Evolutionary conservation across 2,797 vertebrate species (phyloP), one percentile per base, ranked within the genome.

Genomic region (Pangasius macronema): DNA sequence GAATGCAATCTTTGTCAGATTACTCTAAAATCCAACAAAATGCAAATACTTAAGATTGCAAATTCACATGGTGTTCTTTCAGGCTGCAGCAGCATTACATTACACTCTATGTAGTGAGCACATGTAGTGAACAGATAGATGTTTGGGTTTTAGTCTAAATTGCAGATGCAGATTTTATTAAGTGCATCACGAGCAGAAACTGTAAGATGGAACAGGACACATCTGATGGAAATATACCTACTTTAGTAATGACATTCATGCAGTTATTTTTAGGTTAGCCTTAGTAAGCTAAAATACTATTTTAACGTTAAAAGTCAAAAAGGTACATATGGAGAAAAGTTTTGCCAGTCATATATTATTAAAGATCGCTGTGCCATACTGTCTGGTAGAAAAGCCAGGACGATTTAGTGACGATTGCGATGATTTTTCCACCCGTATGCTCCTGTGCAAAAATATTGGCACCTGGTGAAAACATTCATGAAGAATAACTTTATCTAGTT

Each of bases 401-500:
- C 0, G 10, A 55, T 59, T 80, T 51, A 57, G 3, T 3, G 1
- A 11, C 0, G 77, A 36, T 5, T 76, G 27, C 6, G 14, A 59
- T 24, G 20, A 5, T 57, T 57, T 24, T 33, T 11, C 33, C 53
- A 36, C 33, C 2, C 68, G 24, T 5, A 72, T 24, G 36, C 13
- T 46, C 1, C 33, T 39, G 77, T 80, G 77, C 55, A 59, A 80
- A 80, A 39, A 11, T 80, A 24, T 39, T 59, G 77, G 22, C 77
- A 24, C 77, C 33, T 24, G 24, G 39, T 80, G 53, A 79, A 33
- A 13, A 13, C 53, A 79, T 39, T 79, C 20, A 11, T 11, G 57
- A 82, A 46, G 79, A 46, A 61, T n/a, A 83, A 24, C 42, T 67
- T 83, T 22, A 67, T 65, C 42, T 59, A 14, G 33, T 59, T 59